A percentile compares a stretch with the other conserved stretches of the same genome.
Conservation (phyloP, 2,888 invertebrate species). For the Thymelicus acteon region DNA sequence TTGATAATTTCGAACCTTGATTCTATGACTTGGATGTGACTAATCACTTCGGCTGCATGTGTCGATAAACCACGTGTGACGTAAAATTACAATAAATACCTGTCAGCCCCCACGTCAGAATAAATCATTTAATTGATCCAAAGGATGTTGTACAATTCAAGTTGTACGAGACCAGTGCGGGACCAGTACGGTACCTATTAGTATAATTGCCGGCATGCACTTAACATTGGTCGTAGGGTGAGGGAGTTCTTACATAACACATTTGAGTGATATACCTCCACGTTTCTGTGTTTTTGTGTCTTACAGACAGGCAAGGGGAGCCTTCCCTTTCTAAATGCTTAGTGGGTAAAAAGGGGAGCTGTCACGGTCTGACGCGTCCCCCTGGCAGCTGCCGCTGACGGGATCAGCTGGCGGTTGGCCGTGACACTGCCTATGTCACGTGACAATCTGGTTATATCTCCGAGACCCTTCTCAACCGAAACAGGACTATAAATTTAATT, state of each 20-base stretch:
- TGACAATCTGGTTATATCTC: conserved; percentile 8
- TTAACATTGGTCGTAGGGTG: background rate
- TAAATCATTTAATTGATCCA: background rate
- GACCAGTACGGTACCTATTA: background rate
- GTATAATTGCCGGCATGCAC: background rate
- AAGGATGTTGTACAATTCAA: conserved; percentile 1
- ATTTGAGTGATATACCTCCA: background rate
- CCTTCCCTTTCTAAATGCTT: background rate
- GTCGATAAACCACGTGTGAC: background rate
- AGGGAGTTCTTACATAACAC: background rate
- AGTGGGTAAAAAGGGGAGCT: background rate
- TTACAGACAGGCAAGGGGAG: background rate
- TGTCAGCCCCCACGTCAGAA: background rate
- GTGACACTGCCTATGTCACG: background rate
- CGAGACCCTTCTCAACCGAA: conserved; percentile 1
- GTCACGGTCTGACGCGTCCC: background rate
- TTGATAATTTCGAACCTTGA: too few species aligned
- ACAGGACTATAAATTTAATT: background rate
- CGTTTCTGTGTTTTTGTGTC: background rate
- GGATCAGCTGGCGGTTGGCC: too few species aligned
- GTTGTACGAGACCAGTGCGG: background rate
- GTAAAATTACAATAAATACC: background rate
- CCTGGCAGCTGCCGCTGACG: background rate
- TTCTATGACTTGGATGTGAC: too few species aligned
- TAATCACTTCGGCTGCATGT: background rate